These are phyloP conservation scores for Aplysina aerophoba DNA, from an alignment of 37 sponge, comb jelly and placozoan species.

Conservation along the genomic window DNA sequence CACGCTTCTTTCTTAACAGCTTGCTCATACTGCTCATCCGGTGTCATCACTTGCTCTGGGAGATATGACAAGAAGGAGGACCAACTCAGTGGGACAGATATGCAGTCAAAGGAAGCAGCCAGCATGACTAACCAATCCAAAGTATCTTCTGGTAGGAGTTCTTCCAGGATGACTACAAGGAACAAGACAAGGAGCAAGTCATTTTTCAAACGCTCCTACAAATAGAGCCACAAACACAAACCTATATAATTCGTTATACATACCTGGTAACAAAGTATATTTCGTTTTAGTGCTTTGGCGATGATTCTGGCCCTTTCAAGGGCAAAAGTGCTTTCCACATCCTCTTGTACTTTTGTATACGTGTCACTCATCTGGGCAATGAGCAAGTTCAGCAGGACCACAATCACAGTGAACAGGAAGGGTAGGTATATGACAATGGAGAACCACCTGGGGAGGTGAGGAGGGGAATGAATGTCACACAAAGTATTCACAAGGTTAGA, in stretches of 20 bases:
- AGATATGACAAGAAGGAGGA: not conserved
- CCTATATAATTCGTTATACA: not conserved
- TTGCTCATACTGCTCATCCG: not conserved
- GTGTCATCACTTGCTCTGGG: not conserved
- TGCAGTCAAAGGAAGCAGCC: not conserved
- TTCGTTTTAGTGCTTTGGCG: constrained; percentile 24
- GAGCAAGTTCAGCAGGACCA: constrained; percentile 47
- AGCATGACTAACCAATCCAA: constrained; percentile 13
- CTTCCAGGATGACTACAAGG: not conserved
- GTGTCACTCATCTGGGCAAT: constrained; percentile 59
- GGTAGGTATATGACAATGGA: constrained; percentile 31
- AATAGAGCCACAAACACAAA: too few species aligned
- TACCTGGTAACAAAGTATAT: too few species aligned
- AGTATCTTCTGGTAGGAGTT: not conserved
- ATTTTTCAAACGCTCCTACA: too few species aligned
- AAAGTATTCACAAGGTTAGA: too few species aligned
- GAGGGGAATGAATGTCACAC: too few species aligned
- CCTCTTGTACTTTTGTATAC: constrained; percentile 45
- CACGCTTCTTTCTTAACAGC: not conserved
- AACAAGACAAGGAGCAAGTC: not conserved
- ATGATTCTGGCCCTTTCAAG: constrained; percentile 32
- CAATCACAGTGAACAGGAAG: constrained; percentile 44
- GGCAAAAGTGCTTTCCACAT: constrained; percentile 36
- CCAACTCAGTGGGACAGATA: not conserved
- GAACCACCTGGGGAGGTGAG: constrained; percentile 26